These are phyloP conservation scores for Enteromius paludinosus DNA, from an alignment of 2,797 vertebrate genomes.

Conservation along the genomic window DNA sequence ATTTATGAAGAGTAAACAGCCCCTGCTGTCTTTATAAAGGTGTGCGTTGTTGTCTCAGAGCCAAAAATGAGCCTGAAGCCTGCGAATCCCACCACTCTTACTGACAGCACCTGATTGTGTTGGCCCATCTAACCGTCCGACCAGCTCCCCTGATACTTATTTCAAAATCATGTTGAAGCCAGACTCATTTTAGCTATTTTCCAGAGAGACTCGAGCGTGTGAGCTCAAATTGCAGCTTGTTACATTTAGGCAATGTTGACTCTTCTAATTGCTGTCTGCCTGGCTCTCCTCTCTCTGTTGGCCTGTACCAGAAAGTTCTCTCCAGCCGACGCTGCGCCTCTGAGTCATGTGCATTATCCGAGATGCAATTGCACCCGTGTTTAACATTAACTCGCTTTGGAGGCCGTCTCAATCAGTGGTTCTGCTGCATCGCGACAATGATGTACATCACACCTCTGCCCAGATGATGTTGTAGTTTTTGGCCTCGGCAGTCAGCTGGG, in stretches of 20 bases:
- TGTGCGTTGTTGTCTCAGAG: slow-evolving; percentile 14
- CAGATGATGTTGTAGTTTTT: slow-evolving; percentile 38
- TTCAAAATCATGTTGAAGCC: slow-evolving; percentile 42
- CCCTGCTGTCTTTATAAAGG: slow-evolving; percentile 4
- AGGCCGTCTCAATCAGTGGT: neutral
- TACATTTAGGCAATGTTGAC: slow-evolving; percentile 51
- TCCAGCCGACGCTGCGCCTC: neutral
- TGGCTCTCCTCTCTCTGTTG: slow-evolving; percentile 49
- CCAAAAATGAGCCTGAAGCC: slow-evolving; percentile 28
- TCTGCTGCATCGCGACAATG: slow-evolving; percentile 22
- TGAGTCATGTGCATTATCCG: neutral
- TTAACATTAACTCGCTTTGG: slow-evolving; percentile 5
- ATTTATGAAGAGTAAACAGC: slow-evolving; percentile 33
- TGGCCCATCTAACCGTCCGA: slow-evolving; percentile 32
- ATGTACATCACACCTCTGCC: slow-evolving; percentile 24
- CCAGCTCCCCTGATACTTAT: slow-evolving; percentile 32
- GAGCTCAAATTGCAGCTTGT: slow-evolving; percentile 55
- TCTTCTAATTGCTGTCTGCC: slow-evolving; percentile 54
- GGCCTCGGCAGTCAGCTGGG: neutral
- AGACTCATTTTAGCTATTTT: slow-evolving; percentile 42
- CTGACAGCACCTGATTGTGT: slow-evolving; percentile 43
- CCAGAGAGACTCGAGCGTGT: slow-evolving; percentile 27
- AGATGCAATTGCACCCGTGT: neutral
- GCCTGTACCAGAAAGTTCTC: slow-evolving; percentile 45
- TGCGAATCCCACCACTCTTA: slow-evolving; percentile 29